A percentile compares a stretch with the other conserved stretches of the same genome.
These are phyloP conservation scores for Leptobrachium ailaonicum DNA, from an alignment of 2,113 vertebrate genomes.

Conservation along the genomic window DNA sequence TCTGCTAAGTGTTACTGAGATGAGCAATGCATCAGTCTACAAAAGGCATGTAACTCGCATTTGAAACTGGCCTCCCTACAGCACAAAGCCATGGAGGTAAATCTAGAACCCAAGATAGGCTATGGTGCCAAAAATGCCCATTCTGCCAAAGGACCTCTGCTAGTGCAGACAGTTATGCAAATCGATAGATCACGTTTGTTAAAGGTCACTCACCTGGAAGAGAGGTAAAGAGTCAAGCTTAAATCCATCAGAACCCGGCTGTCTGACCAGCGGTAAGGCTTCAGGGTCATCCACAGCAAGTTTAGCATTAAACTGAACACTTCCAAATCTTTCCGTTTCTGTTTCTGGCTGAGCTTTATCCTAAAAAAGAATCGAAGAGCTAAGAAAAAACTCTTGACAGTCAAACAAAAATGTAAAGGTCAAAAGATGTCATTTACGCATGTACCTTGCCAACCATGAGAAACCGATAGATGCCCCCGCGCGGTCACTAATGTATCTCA, in stretches of 20 bases:
- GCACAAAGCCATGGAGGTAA: too few species aligned
- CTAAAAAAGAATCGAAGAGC: constrained; percentile 55
- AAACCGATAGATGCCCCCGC: too few species aligned
- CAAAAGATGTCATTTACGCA: too few species aligned
- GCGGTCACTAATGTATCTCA: not conserved
- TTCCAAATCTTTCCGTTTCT: constrained; percentile 80
- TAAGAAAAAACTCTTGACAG: not conserved
- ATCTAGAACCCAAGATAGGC: too few species aligned
- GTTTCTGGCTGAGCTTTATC: constrained; percentile 94
- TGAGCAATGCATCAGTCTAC: too few species aligned
- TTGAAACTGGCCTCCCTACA: too few species aligned
- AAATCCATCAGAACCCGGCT: constrained; percentile 93
- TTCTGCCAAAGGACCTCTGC: too few species aligned
- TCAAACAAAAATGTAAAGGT: not conserved
- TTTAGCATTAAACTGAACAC: constrained; percentile 81
- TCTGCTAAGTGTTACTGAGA: too few species aligned
- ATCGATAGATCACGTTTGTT: not conserved
- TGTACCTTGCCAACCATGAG: too few species aligned
- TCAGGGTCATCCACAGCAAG: constrained; percentile 87
- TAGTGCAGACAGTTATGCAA: too few species aligned
- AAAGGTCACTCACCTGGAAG: constrained; percentile 77
- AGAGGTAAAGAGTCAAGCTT: constrained; percentile 85
- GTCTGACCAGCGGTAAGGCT: constrained; percentile 79
- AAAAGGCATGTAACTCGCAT: too few species aligned
- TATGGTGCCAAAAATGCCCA: too few species aligned